phyloP scores from a whole-genome alignment of 2,797 vertebrate species.

The Alosa sapidissima region DNA sequence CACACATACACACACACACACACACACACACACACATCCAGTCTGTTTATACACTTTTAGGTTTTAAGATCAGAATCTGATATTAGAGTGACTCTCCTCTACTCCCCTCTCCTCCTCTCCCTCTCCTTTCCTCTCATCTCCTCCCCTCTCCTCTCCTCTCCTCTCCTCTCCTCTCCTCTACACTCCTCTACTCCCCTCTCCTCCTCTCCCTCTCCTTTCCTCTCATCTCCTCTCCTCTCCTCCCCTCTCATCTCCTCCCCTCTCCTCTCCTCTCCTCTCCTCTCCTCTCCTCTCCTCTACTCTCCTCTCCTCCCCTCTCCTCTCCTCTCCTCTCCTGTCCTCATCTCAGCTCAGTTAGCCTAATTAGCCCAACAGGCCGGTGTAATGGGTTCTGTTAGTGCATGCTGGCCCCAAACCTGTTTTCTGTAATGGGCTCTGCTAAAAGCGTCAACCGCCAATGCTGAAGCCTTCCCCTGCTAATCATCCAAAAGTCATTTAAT shows the following conservation, averaged over 20 bases:
- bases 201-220: neutral
- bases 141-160: no score
- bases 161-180: no score
- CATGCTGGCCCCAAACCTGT: conserved; percentile 24
- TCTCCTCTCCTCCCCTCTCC: neutral
- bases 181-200: no score
- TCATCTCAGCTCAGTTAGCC: neutral
- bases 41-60: neutral
- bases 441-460: conserved; percentile 36
- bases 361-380: neutral
- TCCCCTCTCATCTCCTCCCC: no score
- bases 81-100: neutral
- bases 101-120: no score
- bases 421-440: conserved; percentile 52
- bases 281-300: neutral
- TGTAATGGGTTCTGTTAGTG: no score
- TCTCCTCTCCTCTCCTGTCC: neutral
- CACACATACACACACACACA: conserved; percentile 24
- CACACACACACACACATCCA: neutral
- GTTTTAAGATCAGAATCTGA: neutral
- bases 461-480: conserved; percentile 6
- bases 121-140: no score
- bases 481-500: conserved; percentile 28
- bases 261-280: neutral
- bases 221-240: neutral